Percentiles rank a stretch among this genome's conserved stretches.
phyloP scores from a whole-genome alignment of 2,888 invertebrate species.

The Diaprepes abbreviatus region DNA sequence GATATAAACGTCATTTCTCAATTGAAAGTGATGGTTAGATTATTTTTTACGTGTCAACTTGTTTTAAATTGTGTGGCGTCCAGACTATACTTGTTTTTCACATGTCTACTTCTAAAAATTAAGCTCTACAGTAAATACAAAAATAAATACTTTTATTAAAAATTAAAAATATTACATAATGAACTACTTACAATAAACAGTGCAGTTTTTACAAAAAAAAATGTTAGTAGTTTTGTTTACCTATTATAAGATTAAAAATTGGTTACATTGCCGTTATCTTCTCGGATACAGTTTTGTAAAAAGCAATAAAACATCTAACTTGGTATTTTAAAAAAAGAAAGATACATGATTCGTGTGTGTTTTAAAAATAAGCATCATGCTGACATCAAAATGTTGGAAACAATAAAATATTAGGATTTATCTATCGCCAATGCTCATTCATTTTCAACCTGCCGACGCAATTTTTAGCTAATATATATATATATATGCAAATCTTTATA shows the following conservation, averaged over 20 bases:
- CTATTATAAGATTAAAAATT: slow-evolving; percentile 4
- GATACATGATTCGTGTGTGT: neutral
- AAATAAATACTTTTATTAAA: slow-evolving; percentile 48
- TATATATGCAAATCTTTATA: no score
- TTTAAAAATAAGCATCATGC: no score
- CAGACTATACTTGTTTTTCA: neutral
- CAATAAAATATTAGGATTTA: no score
- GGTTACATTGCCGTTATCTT: slow-evolving; percentile 11
- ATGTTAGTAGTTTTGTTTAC: slow-evolving; percentile 23
- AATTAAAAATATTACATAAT: slow-evolving; percentile 36
- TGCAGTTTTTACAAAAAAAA: slow-evolving; percentile 18
- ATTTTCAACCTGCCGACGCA: no score
- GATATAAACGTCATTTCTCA: no score
- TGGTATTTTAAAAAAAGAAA: slow-evolving; percentile 8
- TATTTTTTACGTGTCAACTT: no score
- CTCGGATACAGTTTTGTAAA: slow-evolving; percentile 2
- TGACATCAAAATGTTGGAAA: no score
- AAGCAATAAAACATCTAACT: slow-evolving; percentile 12
- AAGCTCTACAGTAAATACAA: slow-evolving; percentile 44
- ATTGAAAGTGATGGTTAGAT: no score
- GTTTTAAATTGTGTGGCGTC: neutral
- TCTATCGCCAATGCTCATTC: no score
- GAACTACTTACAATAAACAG: slow-evolving; percentile 35
- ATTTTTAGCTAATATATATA: no score
- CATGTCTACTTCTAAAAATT: slow-evolving; percentile 30